Base-by-base conservation (phyloP, 2,888 invertebrate genomes). In the Calliopum simillimum region DNA sequence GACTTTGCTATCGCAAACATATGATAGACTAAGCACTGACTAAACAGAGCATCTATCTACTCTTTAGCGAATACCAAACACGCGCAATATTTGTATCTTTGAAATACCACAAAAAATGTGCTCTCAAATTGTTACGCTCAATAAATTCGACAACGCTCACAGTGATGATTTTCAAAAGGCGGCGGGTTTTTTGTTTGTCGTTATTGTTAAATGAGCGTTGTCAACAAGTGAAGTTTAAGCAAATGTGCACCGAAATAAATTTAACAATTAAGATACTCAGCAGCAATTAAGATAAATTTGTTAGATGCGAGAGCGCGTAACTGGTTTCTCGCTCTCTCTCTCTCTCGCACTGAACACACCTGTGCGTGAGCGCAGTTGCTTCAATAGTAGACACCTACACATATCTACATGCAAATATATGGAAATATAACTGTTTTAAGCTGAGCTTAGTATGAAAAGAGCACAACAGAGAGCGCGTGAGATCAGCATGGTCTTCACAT, bases 251-350 rank as follows among this genome's bases (percentile, higher is more conserved):
- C 21, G 21, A 56, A 56, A 21, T 23, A 61, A 46, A 8, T 47
- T 61, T 23, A 23, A 21, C 61, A 44, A 61, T 44, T 44, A 47
- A 61, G 46, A 44, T 61, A 61, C 46, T 33, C 33, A 46, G 21
- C 46, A 23, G 46, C 61, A 46, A 61, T 61, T 47, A 46, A 61
- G 61, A 61, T 61, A 46, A 21, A 21, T 14, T n/a, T 23, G 8
- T 23, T n/a, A 33, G 33, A 33, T 8, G 4, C 8, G 5, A n/a
- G 25, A 23, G 56, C 13, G 21, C 46, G n/a, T n/a, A 61, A 61
- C 61, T 46, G 61, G 61, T 61, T 61, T 21, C 41, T 44, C 21
- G 12, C 44, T 43, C n/a, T 21, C 46, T 44, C 23, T 46, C 21
- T 11, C 21, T 61, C 25, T 44, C 23, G 16, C 47, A 2, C 46